Evolutionary conservation across 2,797 vertebrate genomes (phyloP), one percentile per base, ranked within the genome.

Genomic region (Sitta carolinensis): DNA sequence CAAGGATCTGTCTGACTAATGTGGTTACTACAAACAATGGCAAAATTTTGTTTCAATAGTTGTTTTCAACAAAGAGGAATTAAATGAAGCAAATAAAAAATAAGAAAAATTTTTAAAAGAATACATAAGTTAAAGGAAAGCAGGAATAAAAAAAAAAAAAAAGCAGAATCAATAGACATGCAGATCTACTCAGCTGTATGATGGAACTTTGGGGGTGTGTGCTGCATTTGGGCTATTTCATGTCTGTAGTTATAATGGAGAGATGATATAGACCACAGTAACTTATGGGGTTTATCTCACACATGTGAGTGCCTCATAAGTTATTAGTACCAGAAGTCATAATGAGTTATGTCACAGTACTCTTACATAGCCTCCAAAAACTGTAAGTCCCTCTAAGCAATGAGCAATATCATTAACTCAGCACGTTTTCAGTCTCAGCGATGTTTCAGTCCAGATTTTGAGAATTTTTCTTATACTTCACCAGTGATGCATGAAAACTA

Each of bases 271-370:
- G 88, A 89, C 68, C 93, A 84, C 57, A 89, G 93, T 97, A 97
- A 96, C 88, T 97, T 97, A 96, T 40, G 76, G 61, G 87, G 74
- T 97, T 97, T 97, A 93, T 97, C 93, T 97, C 95, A 86, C 90
- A 89, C 48, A 52, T 57, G 62, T 92, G 93, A 97, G 82, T 78
- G 73, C 34, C 81, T 97, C 91, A 50, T 96, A 97, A 96, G 84
- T 97, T 98, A 97, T 95, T 96, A 97, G 93, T 86, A 92, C 93
- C 84, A 51, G 83, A 93, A 97, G 73, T 87, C 90, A 92, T 94
- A 94, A 95, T 96, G 95, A 97, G 66, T 97, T 97, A 97, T 97
- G 91, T 93, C 89, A 91, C 59, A 51, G 59, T 95, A 96, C 90
- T 94, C 88, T 93, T 95, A 62, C 77, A 94, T 86, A 94, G 87